Conservation (phyloP, 1,140 invertebrate species). For the Gonatopus flavifemur region DNA sequence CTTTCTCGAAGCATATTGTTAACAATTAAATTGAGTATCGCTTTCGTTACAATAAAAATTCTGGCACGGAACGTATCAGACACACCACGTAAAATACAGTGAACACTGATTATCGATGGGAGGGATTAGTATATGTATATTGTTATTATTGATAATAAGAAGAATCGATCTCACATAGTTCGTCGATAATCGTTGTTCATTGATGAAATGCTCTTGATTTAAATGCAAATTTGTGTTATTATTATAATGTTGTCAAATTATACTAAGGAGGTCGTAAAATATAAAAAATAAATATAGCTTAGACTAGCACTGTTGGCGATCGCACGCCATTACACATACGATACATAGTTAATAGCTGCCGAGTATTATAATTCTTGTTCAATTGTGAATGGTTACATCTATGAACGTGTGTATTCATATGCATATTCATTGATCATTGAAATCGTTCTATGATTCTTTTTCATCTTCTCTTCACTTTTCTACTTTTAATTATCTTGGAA, state of each 20-base stretch:
- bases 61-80: too few species aligned
- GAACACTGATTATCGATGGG: too few species aligned
- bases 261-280: conserved; percentile 32
- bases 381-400: conserved; percentile 41
- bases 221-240: conserved; percentile 30
- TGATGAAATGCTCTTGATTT: conserved; percentile 25
- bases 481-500: conserved; percentile 45
- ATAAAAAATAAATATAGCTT: conserved; percentile 58
- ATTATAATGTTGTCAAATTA: conserved; percentile 13
- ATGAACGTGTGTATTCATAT: too few species aligned
- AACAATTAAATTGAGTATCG: too few species aligned
- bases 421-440: too few species aligned
- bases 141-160: too few species aligned
- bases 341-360: conserved; percentile 47
- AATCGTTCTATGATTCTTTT: conserved; percentile 29
- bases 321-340: conserved; percentile 46
- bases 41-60: too few species aligned
- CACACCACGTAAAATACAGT: too few species aligned
- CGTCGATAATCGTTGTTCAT: too few species aligned
- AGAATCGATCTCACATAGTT: too few species aligned
- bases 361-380: conserved; percentile 43
- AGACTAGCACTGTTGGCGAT: conserved; percentile 54
- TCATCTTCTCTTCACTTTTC: conserved; percentile 30
- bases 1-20: too few species aligned
- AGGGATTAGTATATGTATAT: too few species aligned